Evolutionary conservation across 2,797 vertebrate genomes (phyloP), one percentile per base, ranked within the genome.

Genomic region (Bovichtus diacanthus): DNA sequence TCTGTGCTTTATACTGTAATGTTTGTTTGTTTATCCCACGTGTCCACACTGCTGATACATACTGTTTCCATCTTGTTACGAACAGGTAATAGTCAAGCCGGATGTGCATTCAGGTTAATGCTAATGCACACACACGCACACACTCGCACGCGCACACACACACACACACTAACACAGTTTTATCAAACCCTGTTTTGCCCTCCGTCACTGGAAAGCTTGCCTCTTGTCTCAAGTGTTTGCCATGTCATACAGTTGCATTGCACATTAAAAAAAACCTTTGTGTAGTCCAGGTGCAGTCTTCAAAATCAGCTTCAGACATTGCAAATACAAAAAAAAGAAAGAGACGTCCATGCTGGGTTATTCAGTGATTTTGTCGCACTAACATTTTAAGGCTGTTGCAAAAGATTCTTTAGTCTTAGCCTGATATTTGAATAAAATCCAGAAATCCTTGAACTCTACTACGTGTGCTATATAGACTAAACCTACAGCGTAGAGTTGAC

Each of bases 1-100:
- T 67, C 65, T 87, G 87, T 91, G 87, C 88, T 92, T 89, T 75
- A 44, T 72, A 78, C 36, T 71, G 56, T 25, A 56, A 63, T 23
- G 38, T 70, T 54, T 70, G 70, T 43, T 46, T 36, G 21, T 83
- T 70, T 51, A 55, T 75, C 63, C 25, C 54, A 82, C 63, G 68
- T 47, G 47, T 67, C 46, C 38, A 66, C 38, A 41, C 53, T 41
- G 68, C n/a, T 5, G 1, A 55, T 25, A 69, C n/a, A 31, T 34
- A n/a, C 31, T 4, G 16, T 54, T 81, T 74, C 47, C n/a, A 41
- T 68, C 50, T 27, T 43, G 43, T 61, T 70, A 49, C 72, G 41
- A 76, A 58, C 61, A 65, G 49, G 21, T 49, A 51, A 68, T 49
- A 78, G 54, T 59, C 62, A 31, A 63, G 29, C 53, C 62, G 44